phyloP scores from a whole-genome alignment of 2,888 invertebrate species.

The Sinhomidia bicolor region DNA sequence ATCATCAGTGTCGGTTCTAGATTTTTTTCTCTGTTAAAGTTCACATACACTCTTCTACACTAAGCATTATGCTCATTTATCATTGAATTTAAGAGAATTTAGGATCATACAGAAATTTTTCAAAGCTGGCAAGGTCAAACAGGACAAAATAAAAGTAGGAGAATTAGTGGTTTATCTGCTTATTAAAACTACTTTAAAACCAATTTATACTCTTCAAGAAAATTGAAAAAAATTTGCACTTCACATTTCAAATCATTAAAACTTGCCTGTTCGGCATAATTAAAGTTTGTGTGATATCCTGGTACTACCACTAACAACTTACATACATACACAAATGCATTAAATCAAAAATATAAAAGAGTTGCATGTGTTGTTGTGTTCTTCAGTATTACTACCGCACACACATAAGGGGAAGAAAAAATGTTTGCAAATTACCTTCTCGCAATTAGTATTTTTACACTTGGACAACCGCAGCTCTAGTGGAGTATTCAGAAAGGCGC shows the following conservation, averaged over 20 bases:
- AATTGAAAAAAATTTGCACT: conserved; percentile 33
- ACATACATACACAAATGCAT: no score
- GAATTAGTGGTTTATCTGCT: conserved; percentile 26
- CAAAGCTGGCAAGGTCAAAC: conserved; percentile 16
- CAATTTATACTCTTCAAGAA: background rate
- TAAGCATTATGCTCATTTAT: no score
- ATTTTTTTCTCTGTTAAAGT: background rate
- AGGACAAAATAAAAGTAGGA: conserved; percentile 37
- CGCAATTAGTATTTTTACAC: conserved; percentile 59
- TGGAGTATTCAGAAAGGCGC: background rate
- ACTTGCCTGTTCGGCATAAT: conserved; percentile 5
- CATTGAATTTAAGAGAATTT: no score
- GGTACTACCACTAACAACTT: no score
- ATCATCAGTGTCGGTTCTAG: background rate
- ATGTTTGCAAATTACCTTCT: conserved; percentile 54
- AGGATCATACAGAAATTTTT: background rate
- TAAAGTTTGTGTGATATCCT: conserved; percentile 4
- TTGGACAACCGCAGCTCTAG: conserved; percentile 23
- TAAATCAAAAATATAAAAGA: background rate
- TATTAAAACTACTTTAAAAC: conserved; percentile 36
- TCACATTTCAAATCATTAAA: background rate
- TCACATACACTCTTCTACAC: background rate
- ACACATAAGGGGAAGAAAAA: conserved; percentile 9
- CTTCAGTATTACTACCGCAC: background rate
- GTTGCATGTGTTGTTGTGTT: background rate